phyloP scores from a whole-genome alignment of 2,113 vertebrate genomes.

The Crypturellus undulatus region DNA sequence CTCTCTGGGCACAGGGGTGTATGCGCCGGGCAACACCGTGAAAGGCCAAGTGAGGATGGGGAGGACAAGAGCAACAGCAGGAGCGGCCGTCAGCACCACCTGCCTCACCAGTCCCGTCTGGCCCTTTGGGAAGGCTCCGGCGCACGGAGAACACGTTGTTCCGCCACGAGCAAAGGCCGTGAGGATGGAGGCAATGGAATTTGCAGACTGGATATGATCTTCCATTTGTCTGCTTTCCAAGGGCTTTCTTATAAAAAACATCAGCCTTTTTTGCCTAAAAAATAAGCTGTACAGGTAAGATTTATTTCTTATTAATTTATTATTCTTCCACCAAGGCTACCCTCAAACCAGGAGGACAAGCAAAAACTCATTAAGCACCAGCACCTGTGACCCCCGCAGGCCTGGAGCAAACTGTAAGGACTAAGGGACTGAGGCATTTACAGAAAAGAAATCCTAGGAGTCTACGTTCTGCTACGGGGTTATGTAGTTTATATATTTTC shows the following conservation, averaged over 20 bases:
- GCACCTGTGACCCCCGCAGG: not conserved
- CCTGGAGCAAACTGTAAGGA: fast-evolving
- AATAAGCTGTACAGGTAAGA: not conserved
- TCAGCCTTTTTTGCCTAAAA: not conserved
- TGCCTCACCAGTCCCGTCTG: not conserved
- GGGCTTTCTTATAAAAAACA: not conserved
- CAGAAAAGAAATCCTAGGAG: not conserved
- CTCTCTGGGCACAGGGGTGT: not conserved
- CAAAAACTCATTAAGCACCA: not conserved
- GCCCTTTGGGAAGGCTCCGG: not conserved
- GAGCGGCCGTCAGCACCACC: not conserved
- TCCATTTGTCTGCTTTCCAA: not conserved
- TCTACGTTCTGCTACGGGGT: not conserved
- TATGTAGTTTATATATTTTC: not conserved
- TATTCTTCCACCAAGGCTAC: not conserved
- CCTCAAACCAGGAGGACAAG: not conserved
- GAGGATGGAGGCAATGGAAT: fast-evolving
- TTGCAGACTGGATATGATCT: not conserved
- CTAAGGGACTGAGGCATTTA: not conserved
- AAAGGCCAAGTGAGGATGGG: not conserved
- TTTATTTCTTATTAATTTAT: not conserved
- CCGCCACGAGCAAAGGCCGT: not conserved
- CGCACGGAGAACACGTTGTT: not conserved
- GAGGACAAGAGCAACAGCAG: not conserved
- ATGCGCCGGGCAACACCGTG: not conserved